Base-by-base conservation (phyloP, 2,888 invertebrate genomes). In the Hyposoter dolosus region DNA sequence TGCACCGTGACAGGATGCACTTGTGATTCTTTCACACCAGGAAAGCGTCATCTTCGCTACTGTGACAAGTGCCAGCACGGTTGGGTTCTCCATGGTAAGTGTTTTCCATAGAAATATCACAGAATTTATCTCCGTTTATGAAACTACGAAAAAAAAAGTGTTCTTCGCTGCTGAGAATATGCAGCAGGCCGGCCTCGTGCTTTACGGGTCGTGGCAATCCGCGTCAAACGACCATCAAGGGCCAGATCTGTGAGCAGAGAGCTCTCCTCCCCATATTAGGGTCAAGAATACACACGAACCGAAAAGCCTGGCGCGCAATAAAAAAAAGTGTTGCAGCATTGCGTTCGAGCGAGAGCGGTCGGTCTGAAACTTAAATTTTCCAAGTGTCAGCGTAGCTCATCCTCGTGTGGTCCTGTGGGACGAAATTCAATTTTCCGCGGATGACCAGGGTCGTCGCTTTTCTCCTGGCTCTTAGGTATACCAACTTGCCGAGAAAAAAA, bases 21-120 rank as follows among this genome's bases (percentile, higher is more conserved):
- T 89, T 97, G 97, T 93, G 96, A 96, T 88, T 96, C 96, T 90
- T 97, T 97, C 94, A 95, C 96, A 56, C 96, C 97, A 43, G 96
- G 96, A 80, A 96, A 96, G 92, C 93, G 95, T 89, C 95, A 96
- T 91, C 95, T 96, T 86, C 95, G 97, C 81, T 96, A 95, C 93
- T 97, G 97, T 94, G 96, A 96, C 91, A 95, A 95, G 88, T 97
- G 97, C 93, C 96, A 96, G 90, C 97, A 97, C 93, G 96, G 96
- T 88, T 97, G 97, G 97, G 96, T 97, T 83, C 96, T 96, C 89
- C 97, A 97, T 93, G 97, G 97, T 97, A 93, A 96, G 96, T 95
- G 86, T 79, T 40, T 66, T 69, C 68, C 79, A 50, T 76, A 68
- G 43, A 17, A 56, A 72, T 56, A 35, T 53, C n/a, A 63, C 19